Percentiles rank a stretch among this genome's conserved stretches.
These are phyloP conservation scores for Ornithorhynchus anatinus DNA, from an alignment of 2,113 vertebrate genomes.

Conservation along the genomic window DNA sequence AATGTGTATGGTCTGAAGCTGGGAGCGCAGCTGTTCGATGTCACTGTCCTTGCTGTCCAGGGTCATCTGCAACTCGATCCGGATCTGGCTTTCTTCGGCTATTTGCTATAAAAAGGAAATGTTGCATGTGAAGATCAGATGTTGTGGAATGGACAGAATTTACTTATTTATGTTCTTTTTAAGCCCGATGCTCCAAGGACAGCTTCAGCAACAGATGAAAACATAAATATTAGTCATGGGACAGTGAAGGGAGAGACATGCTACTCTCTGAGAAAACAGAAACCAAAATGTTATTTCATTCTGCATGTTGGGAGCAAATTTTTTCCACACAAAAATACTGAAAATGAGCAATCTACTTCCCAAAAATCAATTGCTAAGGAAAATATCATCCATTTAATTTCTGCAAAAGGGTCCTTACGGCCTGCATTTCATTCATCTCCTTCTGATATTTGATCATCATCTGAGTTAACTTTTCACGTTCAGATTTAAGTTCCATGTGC, in stretches of 20 bases:
- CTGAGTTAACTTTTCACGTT: conserved; percentile 94
- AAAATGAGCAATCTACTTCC: conserved; percentile 10
- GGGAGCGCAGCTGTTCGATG: conserved; percentile 95
- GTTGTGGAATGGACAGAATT: too few species aligned
- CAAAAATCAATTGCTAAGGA: too few species aligned
- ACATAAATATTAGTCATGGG: too few species aligned
- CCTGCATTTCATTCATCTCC: conserved; percentile 97
- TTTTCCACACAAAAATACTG: too few species aligned
- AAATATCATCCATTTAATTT: background rate
- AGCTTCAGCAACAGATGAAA: too few species aligned
- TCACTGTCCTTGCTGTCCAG: conserved; percentile 98
- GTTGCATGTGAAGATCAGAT: too few species aligned
- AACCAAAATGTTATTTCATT: too few species aligned
- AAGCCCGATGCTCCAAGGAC: too few species aligned
- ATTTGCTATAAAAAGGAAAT: conserved; percentile 82
- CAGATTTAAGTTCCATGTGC: conserved; percentile 93
- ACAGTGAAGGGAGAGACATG: too few species aligned
- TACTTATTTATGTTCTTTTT: too few species aligned
- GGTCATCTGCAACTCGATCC: conserved; percentile 97
- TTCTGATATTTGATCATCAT: conserved; percentile 97
- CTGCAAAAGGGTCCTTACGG: conserved; percentile 74
- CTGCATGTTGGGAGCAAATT: too few species aligned
- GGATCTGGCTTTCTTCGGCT: conserved; percentile 92
- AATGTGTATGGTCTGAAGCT: conserved; percentile 86
- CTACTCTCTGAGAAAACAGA: too few species aligned